Percentiles rank a stretch among this genome's conserved stretches.
These are phyloP conservation scores for Sebastiscus albofasciatus DNA, from an alignment of 2,797 vertebrate species.

Conservation along the genomic window DNA sequence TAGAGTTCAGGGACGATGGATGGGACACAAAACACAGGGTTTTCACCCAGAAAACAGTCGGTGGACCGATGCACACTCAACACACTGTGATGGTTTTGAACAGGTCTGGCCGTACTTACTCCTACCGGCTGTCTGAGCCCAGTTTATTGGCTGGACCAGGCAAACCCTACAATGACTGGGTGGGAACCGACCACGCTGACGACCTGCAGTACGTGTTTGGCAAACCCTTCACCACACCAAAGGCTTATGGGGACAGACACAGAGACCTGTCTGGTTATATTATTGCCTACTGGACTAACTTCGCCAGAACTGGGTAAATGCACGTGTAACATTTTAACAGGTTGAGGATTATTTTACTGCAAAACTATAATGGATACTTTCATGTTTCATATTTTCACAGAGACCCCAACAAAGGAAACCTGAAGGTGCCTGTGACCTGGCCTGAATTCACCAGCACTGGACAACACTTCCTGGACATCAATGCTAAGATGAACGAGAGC, in stretches of 20 bases:
- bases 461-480: conserved; percentile 85
- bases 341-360: background rate
- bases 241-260: conserved; percentile 84
- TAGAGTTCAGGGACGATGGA: no score
- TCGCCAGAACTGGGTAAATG: conserved; percentile 88
- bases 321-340: background rate
- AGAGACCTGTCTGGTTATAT: conserved; percentile 83
- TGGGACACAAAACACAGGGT: no score
- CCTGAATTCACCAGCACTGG: conserved; percentile 62
- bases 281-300: conserved; percentile 96
- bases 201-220: conserved; percentile 92
- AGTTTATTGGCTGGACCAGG: conserved; percentile 83
- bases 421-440: conserved; percentile 83
- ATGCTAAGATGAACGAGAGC: conserved; percentile 54
- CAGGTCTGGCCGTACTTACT: conserved; percentile 84
- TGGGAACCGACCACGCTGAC: conserved; percentile 89
- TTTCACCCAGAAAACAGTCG: accelerated
- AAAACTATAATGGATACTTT: background rate
- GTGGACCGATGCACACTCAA: background rate
- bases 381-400: conserved; percentile 66
- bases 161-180: conserved; percentile 84
- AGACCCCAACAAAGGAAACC: conserved; percentile 86
- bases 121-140: conserved; percentile 86
- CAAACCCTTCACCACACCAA: conserved; percentile 85
- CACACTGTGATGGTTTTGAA: background rate